Base-by-base conservation (phyloP, 2,113 vertebrate genomes). In the Corythoichthys intestinalis region DNA sequence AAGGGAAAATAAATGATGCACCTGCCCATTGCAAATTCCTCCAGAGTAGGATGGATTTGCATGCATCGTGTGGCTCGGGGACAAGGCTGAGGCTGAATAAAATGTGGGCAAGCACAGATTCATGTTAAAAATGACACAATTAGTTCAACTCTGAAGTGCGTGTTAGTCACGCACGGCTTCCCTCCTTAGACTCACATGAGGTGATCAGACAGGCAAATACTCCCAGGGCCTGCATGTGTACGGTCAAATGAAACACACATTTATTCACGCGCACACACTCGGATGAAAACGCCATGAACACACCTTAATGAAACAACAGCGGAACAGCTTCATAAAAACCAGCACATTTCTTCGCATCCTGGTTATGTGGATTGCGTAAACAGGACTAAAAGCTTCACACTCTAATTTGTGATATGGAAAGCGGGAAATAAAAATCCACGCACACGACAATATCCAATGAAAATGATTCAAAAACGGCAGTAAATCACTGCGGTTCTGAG, bases 51-150 rank as follows among this genome's bases (percentile, higher is more conserved):
- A 77, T 68, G 50, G 68, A 77, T 81, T 68, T 76, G 78, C 78
- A 82, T 80, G 78, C 79, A 74, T 75, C 84, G 78, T 69, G 75
- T 75, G 78, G 85, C 88, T 90, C 85, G 78, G 75, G 85, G 82
- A 85, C 80, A 74, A 82, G 67, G 41, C 49, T 74, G 76, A 77
- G 81, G 84, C 77, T 74, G 85, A 80, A 77, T 81, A 85, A 84
- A 85, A 87, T 77, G 79, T 70, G 84, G 76, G 77, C 81, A 77
- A 88, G 86, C 82, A 76, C 74, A 89, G 88, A 89, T 83, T 90
- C 83, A 84, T 88, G 88, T 91, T 87, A 87, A 88, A 90, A 87
- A 90, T 88, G 87, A 88, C 88, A 90, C 87, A 91, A 91, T 91
- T 91, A 90, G 88, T 89, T 89, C 87, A 88, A 86, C 87, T 88